phyloP scores from a whole-genome alignment of 2,888 invertebrate genomes.

The Campoletis raptor region DNA sequence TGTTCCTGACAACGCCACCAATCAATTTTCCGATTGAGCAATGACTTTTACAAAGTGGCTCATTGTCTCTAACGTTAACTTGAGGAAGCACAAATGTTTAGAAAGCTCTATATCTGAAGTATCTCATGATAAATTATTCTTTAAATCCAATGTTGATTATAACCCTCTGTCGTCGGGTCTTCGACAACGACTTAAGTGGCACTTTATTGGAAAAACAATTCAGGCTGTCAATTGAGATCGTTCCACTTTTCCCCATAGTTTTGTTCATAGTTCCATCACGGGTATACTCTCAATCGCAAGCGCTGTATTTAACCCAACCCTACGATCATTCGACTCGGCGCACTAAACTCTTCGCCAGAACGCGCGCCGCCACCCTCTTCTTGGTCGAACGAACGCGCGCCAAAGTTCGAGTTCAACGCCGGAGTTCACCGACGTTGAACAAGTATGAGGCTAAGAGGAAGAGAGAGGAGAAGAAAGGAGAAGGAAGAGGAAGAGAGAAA shows the following conservation, averaged over 20 bases:
- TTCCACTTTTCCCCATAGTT: not conserved
- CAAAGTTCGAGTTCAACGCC: slow-evolving; percentile 55
- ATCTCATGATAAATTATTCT: not conserved
- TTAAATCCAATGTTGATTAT: not conserved
- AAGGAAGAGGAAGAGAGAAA: slow-evolving; percentile 1
- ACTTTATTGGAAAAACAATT: slow-evolving; percentile 7
- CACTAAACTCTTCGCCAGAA: slow-evolving; percentile 39
- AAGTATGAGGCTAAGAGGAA: not conserved
- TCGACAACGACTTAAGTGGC: not conserved
- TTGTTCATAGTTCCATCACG: not conserved
- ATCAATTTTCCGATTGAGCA: not conserved
- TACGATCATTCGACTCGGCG: slow-evolving; percentile 49
- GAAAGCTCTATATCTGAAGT: not conserved
- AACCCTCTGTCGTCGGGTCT: not conserved
- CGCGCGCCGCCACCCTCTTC: slow-evolving; percentile 37
- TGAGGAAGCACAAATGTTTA: not conserved
- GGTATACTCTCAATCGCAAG: slow-evolving; percentile 35
- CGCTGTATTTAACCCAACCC: slow-evolving; percentile 17
- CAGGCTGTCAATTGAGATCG: not conserved
- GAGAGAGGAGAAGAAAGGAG: slow-evolving; percentile 11
- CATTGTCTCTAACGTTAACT: not conserved
- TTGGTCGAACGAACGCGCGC: slow-evolving; percentile 37
- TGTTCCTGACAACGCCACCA: not conserved
- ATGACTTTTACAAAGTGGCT: not conserved
- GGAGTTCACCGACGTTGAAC: slow-evolving; percentile 23